Conservation (phyloP, 2,888 invertebrate species). For the Agrotis segetum region DNA sequence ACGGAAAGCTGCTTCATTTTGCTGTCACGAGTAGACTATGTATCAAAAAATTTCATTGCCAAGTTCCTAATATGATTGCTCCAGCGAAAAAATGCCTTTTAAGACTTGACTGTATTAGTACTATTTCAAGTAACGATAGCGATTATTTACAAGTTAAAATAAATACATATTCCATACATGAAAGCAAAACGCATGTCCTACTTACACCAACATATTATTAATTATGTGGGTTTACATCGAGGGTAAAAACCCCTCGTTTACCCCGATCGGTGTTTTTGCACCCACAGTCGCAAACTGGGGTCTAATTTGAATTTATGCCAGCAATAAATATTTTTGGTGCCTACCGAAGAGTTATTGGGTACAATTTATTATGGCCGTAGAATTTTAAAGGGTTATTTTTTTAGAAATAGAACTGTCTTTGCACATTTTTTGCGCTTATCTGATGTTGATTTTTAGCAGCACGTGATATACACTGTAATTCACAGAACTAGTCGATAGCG, state of each 20-base stretch:
- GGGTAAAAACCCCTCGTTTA: conserved; percentile 60
- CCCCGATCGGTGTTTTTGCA: conserved; percentile 67
- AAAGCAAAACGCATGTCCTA: conserved; percentile 2
- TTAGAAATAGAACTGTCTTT: conserved; percentile 21
- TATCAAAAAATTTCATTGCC: too few relatives aligned
- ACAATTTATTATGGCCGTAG: conserved; percentile 65
- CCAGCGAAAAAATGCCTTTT: background rate
- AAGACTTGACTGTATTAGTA: background rate
- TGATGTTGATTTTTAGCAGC: background rate
- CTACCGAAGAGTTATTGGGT: conserved; percentile 72
- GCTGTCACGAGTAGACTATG: too few relatives aligned
- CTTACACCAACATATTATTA: conserved; percentile 9
- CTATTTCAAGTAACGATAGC: background rate
- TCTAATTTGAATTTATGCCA: conserved; percentile 79
- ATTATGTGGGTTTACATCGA: conserved; percentile 23
- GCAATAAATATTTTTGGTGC: conserved; percentile 77
- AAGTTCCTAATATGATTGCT: too few relatives aligned
- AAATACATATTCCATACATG: background rate
- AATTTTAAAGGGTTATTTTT: conserved; percentile 63
- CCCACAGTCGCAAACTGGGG: conserved; percentile 68
- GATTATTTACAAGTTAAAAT: background rate
- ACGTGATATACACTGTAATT: background rate
- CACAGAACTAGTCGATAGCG: background rate
- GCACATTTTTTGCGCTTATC: conserved; percentile 29
- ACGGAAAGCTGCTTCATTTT: too few relatives aligned